Conservation (phyloP, 35 echinoderm and acorn worm genomes). For the Anneissia japonica region DNA sequence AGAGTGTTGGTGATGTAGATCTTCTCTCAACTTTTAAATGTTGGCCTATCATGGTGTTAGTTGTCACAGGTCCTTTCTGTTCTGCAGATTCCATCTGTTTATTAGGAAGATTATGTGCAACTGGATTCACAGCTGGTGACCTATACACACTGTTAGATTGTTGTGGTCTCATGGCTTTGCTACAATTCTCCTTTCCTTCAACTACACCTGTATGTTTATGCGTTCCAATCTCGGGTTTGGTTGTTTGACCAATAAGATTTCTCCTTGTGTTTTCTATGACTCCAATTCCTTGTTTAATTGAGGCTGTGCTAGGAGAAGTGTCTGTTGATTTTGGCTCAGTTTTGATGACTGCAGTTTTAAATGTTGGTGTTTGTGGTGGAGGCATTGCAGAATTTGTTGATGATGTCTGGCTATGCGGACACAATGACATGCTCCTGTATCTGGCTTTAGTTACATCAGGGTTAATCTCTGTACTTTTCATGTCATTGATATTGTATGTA, state of each 20-base stretch:
- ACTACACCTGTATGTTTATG: too few species aligned
- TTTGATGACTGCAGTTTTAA: background rate
- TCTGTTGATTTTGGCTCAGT: background rate
- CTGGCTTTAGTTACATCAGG: constrained; percentile 26
- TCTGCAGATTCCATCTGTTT: too few species aligned
- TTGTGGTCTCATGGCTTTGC: too few species aligned
- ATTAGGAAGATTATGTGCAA: too few species aligned
- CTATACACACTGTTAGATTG: too few species aligned
- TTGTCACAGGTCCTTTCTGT: too few species aligned
- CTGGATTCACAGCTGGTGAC: too few species aligned
- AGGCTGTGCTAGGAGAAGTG: background rate
- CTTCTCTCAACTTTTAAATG: background rate
- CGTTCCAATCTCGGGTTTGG: too few species aligned
- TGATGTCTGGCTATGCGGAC: background rate
- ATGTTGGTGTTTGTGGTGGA: background rate
- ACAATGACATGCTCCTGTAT: constrained; percentile 13
- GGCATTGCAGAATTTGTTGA: background rate
- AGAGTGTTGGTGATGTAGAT: background rate
- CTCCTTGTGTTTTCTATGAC: background rate
- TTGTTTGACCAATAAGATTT: too few species aligned
- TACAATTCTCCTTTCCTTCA: too few species aligned
- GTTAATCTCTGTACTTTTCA: constrained; percentile 42
- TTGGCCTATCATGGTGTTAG: too few species aligned
- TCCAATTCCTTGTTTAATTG: background rate
- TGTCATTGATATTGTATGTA: constrained; percentile 22